Evolutionary conservation across 2,113 vertebrate species (phyloP).

Genomic region (Pagrus major): DNA sequence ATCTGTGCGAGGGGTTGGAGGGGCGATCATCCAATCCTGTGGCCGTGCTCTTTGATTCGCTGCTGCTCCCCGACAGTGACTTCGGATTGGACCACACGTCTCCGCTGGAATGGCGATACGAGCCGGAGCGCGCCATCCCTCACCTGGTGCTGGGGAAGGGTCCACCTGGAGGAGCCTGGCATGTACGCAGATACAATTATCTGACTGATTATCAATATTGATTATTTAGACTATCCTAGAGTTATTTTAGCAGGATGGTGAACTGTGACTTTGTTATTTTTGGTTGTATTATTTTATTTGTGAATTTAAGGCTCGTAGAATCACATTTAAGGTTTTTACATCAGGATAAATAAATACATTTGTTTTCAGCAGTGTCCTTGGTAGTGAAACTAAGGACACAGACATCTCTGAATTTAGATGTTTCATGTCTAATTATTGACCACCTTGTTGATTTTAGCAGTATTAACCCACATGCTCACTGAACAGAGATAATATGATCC

Average conservation of each 20-base stretch:
- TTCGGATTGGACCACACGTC: slow-evolving; percentile 82
- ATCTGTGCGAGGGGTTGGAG: slow-evolving; percentile 87
- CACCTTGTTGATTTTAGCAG: no score
- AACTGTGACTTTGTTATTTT: no score
- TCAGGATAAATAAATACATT: no score
- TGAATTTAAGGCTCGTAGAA: no score
- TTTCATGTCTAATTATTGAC: no score
- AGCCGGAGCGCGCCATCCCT: slow-evolving; percentile 76
- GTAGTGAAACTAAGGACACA: no score
- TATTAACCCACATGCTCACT: background rate
- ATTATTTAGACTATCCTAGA: background rate
- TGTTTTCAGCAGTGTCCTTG: no score
- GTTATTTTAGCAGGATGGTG: no score
- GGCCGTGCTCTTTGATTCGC: slow-evolving; percentile 86
- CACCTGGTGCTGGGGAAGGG: slow-evolving; percentile 87
- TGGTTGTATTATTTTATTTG: no score
- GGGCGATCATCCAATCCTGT: slow-evolving; percentile 86
- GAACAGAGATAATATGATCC: background rate
- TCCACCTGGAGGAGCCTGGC: slow-evolving; percentile 86
- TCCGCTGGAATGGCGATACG: slow-evolving; percentile 81
- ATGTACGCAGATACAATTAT: slow-evolving; percentile 71
- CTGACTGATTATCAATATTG: background rate
- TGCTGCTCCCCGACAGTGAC: slow-evolving; percentile 86
- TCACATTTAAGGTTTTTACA: no score
- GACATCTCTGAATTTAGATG: no score